phyloP scores from a whole-genome alignment of 2,888 invertebrate species.

The Yponomeuta cagnagella region DNA sequence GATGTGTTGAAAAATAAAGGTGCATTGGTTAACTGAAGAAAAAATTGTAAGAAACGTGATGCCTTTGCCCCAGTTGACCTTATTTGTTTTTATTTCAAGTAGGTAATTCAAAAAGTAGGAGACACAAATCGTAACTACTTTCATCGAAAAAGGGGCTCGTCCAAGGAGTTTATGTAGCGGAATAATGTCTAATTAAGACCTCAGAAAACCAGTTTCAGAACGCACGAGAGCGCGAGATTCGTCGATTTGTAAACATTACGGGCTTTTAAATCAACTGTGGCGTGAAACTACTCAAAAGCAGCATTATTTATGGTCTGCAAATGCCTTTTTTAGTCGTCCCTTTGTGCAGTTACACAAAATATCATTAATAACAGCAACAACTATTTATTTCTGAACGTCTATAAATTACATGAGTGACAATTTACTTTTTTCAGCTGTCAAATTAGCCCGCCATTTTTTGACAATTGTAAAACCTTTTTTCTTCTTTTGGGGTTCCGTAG shows the following conservation, averaged over 20 bases:
- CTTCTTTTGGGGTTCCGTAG: constrained; percentile 29
- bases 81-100: too few relatives aligned
- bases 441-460: constrained; percentile 65
- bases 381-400: constrained; percentile 59
- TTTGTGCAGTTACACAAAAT: not conserved
- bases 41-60: too few relatives aligned
- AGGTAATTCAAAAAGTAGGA: too few relatives aligned
- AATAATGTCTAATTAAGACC: constrained; percentile 39
- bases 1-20: too few relatives aligned
- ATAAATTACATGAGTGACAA: constrained; percentile 67
- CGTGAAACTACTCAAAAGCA: constrained; percentile 46
- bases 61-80: too few relatives aligned
- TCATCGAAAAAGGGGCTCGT: constrained; percentile 27
- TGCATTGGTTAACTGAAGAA: too few relatives aligned
- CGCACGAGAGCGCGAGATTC: constrained; percentile 21
- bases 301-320: constrained; percentile 57
- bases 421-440: constrained; percentile 69
- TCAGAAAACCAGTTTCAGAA: constrained; percentile 37
- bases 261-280: constrained; percentile 51
- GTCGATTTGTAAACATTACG: constrained; percentile 55
- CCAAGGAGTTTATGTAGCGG: constrained; percentile 41
- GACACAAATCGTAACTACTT: not conserved
- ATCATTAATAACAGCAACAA: constrained; percentile 10
- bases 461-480: constrained; percentile 48
- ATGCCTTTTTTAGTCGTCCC: constrained; percentile 19